Evolutionary conservation across 2,888 invertebrate genomes (phyloP), one percentile per base, ranked within the genome.

Genomic region (Exephanes ischioxanthus): DNA sequence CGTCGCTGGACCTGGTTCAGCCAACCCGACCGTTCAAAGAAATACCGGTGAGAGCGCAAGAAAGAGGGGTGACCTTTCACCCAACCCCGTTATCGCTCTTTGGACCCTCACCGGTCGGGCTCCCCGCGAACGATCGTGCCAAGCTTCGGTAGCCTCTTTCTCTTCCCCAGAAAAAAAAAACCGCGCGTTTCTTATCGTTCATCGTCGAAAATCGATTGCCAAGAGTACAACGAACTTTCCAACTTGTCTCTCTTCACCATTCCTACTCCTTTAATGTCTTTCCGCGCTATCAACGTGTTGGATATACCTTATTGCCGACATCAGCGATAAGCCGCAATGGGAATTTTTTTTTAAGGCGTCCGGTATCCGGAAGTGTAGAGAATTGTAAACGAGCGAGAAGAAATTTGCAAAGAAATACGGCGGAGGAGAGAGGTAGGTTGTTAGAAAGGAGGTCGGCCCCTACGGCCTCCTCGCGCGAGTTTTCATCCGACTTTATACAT

Each of bases 401-500:
- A 3, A n/a, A 63, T 63, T 67, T 7, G 19, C 67, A 41, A 37
- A 41, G 37, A 67, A 19, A 67, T 41, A 41, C 19, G 41, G n/a
- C 37, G 3, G n/a, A 6, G 41, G 41, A 67, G 37, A 41, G 53
- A 37, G 7, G 55, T 19, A 37, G 37, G 1, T 19, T 55, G n/a
- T 53, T 48, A n/a, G 26, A 30, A 75, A 48, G 45, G 22, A 55
- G 76, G 66, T 66, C 30, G 48, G 55, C n/a, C 41, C 19, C 26
- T 33, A 30, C 53, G 14, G 66, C n/a, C 26, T 48, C 30, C 58
- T 11, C 37, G 16, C 33, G 26, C 7, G 63, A 82, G 30, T 63
- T 55, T 76, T 45, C 33, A 48, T 71, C 30, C 22, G 51, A 67
- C 66, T 30, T 78, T 73, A 53, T 88, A 89, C 88, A 88, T 88